Conservation (phyloP, 2,113 vertebrate species). For the Emydocephalus ijimae region DNA sequence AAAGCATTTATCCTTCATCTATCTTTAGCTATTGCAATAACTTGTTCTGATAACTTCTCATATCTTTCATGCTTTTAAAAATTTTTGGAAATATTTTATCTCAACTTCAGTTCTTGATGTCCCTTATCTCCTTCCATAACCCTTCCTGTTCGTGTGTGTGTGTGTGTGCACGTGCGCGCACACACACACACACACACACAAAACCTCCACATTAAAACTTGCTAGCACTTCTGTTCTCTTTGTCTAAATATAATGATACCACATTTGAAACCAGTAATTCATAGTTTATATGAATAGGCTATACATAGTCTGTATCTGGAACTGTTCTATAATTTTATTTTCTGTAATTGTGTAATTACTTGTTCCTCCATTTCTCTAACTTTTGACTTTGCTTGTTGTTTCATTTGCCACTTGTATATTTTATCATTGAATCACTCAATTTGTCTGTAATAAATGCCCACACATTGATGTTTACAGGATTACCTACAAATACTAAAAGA, state of each 20-base stretch:
- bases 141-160: neutral
- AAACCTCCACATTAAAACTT: neutral
- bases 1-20: neutral
- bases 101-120: neutral
- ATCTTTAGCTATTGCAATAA: neutral
- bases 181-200: no score
- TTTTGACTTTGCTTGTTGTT: neutral
- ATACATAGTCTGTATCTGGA: neutral
- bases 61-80: neutral
- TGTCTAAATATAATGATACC: neutral
- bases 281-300: neutral
- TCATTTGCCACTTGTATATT: neutral
- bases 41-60: neutral
- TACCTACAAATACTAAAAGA: neutral
- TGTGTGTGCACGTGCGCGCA: accelerated
- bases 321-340: neutral
- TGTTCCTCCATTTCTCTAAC: neutral
- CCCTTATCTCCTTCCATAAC: neutral
- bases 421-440: neutral
- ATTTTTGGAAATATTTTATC: neutral
- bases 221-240: neutral
- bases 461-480: neutral
- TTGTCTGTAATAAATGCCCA: neutral
- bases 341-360: neutral
- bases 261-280: neutral